A percentile compares a stretch with the other conserved stretches of the same genome.
Evolutionary conservation across 2,113 vertebrate genomes (phyloP).

Genomic region (Petrocephalus zakoni): DNA sequence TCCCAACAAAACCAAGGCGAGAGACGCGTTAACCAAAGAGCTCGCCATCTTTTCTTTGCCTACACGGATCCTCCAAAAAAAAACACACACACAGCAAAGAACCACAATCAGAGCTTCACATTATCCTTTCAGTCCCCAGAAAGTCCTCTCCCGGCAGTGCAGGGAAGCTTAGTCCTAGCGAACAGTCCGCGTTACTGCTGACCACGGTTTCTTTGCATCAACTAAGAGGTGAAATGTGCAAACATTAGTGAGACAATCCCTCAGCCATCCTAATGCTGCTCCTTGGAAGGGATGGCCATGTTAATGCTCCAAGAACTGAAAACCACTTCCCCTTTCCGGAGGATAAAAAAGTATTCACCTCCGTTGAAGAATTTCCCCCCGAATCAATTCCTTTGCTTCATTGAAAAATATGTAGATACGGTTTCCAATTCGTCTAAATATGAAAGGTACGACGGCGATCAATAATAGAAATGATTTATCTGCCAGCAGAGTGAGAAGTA

Average conservation of each 20-base stretch:
- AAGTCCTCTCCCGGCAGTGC: constrained; percentile 16
- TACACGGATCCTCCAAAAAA: constrained; percentile 29
- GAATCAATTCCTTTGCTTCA: not conserved
- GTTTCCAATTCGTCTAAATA: not conserved
- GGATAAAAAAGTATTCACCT: not conserved
- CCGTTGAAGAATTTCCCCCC: not conserved
- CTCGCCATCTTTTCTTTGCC: constrained; percentile 52
- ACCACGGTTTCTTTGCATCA: constrained; percentile 23
- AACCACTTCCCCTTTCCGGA: constrained; percentile 29
- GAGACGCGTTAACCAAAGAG: constrained; percentile 36
- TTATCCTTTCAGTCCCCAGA: constrained; percentile 26
- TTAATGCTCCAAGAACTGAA: not conserved
- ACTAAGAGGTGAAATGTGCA: constrained; percentile 31
- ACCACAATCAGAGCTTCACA: constrained; percentile 39
- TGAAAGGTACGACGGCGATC: not conserved
- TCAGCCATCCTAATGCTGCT: not conserved
- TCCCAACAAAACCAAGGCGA: constrained; percentile 51
- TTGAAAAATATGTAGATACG: not conserved
- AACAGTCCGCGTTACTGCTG: constrained; percentile 37
- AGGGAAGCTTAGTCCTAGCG: constrained; percentile 22
- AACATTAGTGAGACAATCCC: constrained; percentile 8
- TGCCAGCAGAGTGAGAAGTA: not conserved
- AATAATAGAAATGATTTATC: not conserved
- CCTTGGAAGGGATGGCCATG: constrained; percentile 10
- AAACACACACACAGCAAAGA: constrained; percentile 12